phyloP scores from a whole-genome alignment of 2,113 vertebrate species.

The Cavia porcellus region DNA sequence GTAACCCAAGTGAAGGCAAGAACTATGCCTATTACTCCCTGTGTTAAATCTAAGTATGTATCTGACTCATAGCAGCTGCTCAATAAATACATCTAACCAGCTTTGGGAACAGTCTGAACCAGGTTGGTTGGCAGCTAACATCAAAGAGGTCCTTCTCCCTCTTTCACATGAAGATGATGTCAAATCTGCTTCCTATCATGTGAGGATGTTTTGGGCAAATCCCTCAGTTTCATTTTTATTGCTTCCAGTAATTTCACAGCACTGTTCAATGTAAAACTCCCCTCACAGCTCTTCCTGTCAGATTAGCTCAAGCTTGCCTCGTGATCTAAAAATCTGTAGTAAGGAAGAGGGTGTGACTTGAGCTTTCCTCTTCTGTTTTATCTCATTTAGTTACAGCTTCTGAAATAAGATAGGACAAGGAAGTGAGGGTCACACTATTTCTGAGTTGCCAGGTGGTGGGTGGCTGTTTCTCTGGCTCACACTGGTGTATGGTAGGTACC shows the following conservation, averaged over 20 bases:
- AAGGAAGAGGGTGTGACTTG: background rate
- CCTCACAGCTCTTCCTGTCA: conserved; percentile 71
- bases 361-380: background rate
- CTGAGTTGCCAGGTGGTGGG: background rate
- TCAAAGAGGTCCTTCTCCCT: background rate
- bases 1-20: background rate
- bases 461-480: background rate
- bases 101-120: background rate
- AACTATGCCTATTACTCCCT: background rate
- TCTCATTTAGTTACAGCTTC: conserved; percentile 23
- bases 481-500: background rate
- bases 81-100: background rate
- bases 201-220: conserved; percentile 71
- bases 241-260: conserved; percentile 76
- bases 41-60: background rate
- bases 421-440: background rate
- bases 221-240: conserved; percentile 68
- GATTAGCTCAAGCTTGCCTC: conserved; percentile 25
- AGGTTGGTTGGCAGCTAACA: background rate
- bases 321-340: conserved; percentile 21
- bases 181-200: conserved; percentile 14
- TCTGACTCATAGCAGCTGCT: background rate
- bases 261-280: conserved; percentile 69
- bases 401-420: background rate
- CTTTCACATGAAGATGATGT: background rate